A percentile compares a stretch with the other conserved stretches of the same genome.
Evolutionary conservation across 1,140 invertebrate species (phyloP).

Genomic region (Drosophila grimshawi): DNA sequence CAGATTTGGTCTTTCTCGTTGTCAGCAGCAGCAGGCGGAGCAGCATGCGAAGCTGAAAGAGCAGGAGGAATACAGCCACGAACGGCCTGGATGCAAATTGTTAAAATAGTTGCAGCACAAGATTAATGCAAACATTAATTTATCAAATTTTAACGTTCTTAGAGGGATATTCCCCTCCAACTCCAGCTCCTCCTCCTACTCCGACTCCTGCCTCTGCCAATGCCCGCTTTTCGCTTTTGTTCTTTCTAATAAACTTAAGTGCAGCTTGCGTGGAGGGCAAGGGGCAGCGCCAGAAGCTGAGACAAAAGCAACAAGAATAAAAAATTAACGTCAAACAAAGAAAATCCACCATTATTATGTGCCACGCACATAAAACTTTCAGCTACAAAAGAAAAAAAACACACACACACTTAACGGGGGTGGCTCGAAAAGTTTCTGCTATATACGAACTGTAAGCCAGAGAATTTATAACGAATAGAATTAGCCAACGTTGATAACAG

Average conservation of each 20-base stretch:
- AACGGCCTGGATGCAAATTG: slow-evolving; percentile 66
- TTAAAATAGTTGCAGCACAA: slow-evolving; percentile 58
- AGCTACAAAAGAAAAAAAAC: slow-evolving; percentile 37
- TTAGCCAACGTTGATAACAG: not conserved
- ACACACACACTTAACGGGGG: slow-evolving; percentile 20
- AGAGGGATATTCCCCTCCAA: not conserved
- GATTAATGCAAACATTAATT: slow-evolving; percentile 72
- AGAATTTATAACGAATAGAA: not conserved
- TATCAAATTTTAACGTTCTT: slow-evolving; percentile 68
- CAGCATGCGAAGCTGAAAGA: slow-evolving; percentile 15
- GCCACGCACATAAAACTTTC: slow-evolving; percentile 71
- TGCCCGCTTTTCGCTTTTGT: slow-evolving; percentile 47
- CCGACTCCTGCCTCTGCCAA: not conserved
- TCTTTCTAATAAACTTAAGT: slow-evolving; percentile 82
- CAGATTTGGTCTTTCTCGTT: slow-evolving; percentile 53
- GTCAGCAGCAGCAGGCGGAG: slow-evolving; percentile 25
- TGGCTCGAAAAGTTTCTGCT: slow-evolving; percentile 39
- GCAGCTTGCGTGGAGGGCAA: slow-evolving; percentile 52
- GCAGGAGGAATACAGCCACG: not conserved
- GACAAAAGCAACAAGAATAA: slow-evolving; percentile 75
- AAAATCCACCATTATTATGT: slow-evolving; percentile 84
- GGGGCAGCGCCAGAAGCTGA: slow-evolving; percentile 55
- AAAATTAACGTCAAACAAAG: slow-evolving; percentile 83
- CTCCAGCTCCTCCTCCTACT: not conserved
- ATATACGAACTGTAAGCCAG: not conserved